phyloP scores from a whole-genome alignment of 2,797 vertebrate genomes.

The Eurystomus glaucurus region DNA sequence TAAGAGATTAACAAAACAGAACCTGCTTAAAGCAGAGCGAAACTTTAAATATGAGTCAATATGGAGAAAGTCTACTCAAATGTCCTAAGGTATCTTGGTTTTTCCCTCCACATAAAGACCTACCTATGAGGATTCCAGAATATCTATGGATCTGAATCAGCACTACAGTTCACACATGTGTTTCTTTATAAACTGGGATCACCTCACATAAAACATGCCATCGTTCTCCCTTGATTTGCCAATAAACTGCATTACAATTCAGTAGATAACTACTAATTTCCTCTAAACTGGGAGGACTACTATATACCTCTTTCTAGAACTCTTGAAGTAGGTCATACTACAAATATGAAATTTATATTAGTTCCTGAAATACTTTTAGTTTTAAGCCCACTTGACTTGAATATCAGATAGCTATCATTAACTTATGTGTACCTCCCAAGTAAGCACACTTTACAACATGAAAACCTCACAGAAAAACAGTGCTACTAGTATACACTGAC shows the following conservation, averaged over 20 bases:
- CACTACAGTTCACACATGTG: not conserved
- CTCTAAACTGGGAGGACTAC: not conserved
- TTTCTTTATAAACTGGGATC: not conserved
- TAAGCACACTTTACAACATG: not conserved
- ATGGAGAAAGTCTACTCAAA: not conserved
- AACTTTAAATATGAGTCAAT: not conserved
- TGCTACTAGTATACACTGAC: not conserved
- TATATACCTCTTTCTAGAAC: not conserved
- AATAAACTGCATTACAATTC: not conserved
- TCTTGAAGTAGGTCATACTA: not conserved
- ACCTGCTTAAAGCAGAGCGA: not conserved
- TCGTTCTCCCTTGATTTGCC: not conserved
- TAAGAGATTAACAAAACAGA: not conserved
- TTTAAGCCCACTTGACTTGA: not conserved
- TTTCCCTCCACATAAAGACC: not conserved
- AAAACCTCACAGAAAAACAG: not conserved
- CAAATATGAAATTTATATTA: not conserved
- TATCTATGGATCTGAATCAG: not conserved
- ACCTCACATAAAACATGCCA: not conserved
- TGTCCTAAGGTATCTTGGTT: not conserved
- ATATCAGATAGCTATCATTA: not conserved
- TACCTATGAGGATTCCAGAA: not conserved
- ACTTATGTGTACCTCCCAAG: not conserved
- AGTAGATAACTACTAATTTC: not conserved
- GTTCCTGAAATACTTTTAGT: not conserved